Evolutionary conservation across 1,140 invertebrate genomes (phyloP).

Genomic region (Diploscapter pachys): DNA sequence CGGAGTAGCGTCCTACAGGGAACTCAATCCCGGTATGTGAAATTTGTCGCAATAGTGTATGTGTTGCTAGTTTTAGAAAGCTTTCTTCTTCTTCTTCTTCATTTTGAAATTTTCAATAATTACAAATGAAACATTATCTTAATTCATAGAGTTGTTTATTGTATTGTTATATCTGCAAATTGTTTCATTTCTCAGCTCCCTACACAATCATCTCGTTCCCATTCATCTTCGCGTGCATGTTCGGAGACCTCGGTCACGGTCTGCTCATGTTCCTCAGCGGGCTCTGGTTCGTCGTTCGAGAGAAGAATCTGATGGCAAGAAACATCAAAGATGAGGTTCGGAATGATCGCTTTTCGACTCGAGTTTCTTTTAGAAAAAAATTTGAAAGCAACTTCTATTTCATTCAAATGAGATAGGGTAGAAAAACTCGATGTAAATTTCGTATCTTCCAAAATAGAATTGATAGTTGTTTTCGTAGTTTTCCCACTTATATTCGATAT

Average conservation of each 20-base stretch:
- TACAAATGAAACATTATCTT: too few species aligned
- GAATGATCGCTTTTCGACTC: background rate
- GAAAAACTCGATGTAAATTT: too few species aligned
- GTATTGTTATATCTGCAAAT: too few species aligned
- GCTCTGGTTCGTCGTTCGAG: slow-evolving; percentile 67
- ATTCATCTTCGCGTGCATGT: slow-evolving; percentile 96
- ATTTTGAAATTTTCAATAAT: too few species aligned
- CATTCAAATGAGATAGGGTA: too few species aligned
- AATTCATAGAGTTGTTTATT: too few species aligned
- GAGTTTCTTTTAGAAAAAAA: background rate
- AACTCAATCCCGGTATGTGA: slow-evolving; percentile 75
- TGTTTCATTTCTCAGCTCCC: slow-evolving; percentile 65
- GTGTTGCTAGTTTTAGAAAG: too few species aligned
- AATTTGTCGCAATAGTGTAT: too few species aligned
- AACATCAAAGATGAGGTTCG: slow-evolving; percentile 65
- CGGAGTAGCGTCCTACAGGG: slow-evolving; percentile 86
- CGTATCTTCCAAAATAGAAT: too few species aligned
- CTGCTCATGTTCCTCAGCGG: slow-evolving; percentile 68
- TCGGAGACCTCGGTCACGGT: slow-evolving; percentile 91
- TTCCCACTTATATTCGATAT: too few species aligned
- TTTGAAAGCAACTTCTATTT: background rate
- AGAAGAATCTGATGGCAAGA: slow-evolving; percentile 63
- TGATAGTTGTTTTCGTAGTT: too few species aligned
- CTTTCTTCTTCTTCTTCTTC: too few species aligned
- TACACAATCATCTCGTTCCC: slow-evolving; percentile 96